phyloP scores from a whole-genome alignment of 2,113 vertebrate genomes.

The Tenrec ecaudatus region DNA sequence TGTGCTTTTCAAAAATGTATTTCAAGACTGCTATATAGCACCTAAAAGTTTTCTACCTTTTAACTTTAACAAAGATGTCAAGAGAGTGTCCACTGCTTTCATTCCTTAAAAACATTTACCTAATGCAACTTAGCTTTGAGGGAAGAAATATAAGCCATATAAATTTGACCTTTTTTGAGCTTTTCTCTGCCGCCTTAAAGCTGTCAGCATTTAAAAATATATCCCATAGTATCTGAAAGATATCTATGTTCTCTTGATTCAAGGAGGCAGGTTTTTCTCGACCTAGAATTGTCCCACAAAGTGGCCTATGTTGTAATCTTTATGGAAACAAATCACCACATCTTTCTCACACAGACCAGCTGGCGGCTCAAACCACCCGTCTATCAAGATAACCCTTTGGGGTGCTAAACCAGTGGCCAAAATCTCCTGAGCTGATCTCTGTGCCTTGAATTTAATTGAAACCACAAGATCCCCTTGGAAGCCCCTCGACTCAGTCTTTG shows the following conservation, averaged over 20 bases:
- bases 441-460: too few species aligned
- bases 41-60: neutral
- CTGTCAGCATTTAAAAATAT: constrained; percentile 10
- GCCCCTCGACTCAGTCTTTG: too few species aligned
- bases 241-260: neutral
- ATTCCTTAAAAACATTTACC: neutral
- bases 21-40: neutral
- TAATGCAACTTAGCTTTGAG: neutral
- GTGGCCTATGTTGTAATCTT: too few species aligned
- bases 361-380: too few species aligned
- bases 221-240: neutral
- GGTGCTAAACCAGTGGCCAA: too few species aligned
- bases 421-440: too few species aligned
- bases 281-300: too few species aligned
- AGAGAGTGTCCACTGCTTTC: neutral
- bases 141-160: neutral
- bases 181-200: constrained; percentile 26
- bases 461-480: too few species aligned
- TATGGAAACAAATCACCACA: too few species aligned
- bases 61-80: constrained; percentile 17
- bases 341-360: too few species aligned
- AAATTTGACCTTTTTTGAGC: neutral
- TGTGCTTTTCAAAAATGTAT: neutral
- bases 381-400: too few species aligned
- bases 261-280: neutral